Percentiles rank a stretch among this genome's conserved stretches.
phyloP scores from a whole-genome alignment of 2,888 invertebrate genomes.

The Ectropis crepuscularia region DNA sequence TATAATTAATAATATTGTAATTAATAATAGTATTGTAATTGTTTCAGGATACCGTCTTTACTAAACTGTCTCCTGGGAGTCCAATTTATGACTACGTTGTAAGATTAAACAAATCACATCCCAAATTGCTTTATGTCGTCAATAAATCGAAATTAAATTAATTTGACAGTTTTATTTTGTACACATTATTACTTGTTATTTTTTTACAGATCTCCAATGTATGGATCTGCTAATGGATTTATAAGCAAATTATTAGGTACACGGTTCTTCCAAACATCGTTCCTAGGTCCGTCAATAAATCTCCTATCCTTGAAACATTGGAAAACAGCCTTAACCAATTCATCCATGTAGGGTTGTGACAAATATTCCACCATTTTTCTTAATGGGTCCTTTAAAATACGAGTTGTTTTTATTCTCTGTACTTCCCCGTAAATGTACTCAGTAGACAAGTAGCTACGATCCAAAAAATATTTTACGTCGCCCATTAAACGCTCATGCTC shows the following conservation, averaged over 20 bases:
- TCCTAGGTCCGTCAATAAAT: not conserved
- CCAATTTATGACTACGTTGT: conserved; percentile 59
- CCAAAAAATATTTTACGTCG: conserved; percentile 47
- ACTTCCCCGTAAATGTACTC: conserved; percentile 57
- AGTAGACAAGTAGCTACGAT: conserved; percentile 41
- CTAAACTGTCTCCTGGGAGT: conserved; percentile 60
- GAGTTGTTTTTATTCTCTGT: conserved; percentile 46
- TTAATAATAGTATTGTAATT: no score
- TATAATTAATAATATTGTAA: conserved; percentile 5
- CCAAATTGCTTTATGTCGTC: conserved; percentile 65
- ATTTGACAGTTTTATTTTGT: not conserved
- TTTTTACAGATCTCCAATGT: conserved; percentile 39
- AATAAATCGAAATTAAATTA: conserved; percentile 50
- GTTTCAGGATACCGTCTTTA: conserved; percentile 57
- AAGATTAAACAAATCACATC: conserved; percentile 57
- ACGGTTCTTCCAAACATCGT: conserved; percentile 23
- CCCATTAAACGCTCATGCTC: conserved; percentile 44
- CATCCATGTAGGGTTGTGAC: conserved; percentile 37
- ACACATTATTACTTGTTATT: not conserved
- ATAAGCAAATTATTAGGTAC: conserved; percentile 52
- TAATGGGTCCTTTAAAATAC: conserved; percentile 46
- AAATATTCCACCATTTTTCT: conserved; percentile 54
- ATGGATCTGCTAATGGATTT: conserved; percentile 46
- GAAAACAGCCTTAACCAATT: conserved; percentile 42
- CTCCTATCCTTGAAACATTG: conserved; percentile 35